Conservation (phyloP, 1,140 invertebrate genomes). For the Orchesella cincta region DNA sequence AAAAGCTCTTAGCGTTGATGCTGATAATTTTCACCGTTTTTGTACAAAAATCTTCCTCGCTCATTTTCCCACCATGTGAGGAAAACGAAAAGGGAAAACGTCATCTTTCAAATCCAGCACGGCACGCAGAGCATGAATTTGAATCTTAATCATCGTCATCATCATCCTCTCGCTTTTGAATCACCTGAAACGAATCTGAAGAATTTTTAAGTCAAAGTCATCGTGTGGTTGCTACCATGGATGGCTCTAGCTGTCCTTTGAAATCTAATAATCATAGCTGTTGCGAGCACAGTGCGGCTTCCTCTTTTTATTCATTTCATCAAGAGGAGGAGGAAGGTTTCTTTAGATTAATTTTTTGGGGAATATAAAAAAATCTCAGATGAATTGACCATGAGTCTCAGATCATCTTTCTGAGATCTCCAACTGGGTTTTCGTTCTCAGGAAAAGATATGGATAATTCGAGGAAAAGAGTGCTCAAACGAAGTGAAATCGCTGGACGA, state of each 20-base stretch:
- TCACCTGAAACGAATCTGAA: not conserved
- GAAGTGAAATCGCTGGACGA: too few relatives aligned
- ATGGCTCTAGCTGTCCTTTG: not conserved
- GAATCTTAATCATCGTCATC: not conserved
- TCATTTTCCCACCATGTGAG: constrained; percentile 4
- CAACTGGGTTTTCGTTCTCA: not conserved
- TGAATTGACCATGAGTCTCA: constrained; percentile 14
- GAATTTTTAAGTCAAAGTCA: not conserved
- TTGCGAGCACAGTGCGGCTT: constrained; percentile 3
- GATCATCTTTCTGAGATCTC: constrained; percentile 9
- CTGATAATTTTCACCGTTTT: constrained; percentile 8
- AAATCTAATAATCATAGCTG: not conserved
- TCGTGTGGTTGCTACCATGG: too few relatives aligned
- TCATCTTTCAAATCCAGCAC: not conserved
- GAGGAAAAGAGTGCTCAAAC: too few relatives aligned
- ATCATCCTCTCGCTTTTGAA: constrained; percentile 15
- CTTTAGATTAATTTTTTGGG: constrained; percentile 1
- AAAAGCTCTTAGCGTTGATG: not conserved
- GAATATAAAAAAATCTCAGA: not conserved
- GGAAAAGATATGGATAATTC: too few relatives aligned
- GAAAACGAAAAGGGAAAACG: not conserved
- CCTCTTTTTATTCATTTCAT: not conserved
- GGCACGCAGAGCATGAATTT: constrained; percentile 4
- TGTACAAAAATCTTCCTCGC: not conserved
- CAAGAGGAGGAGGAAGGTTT: not conserved